Conservation (phyloP, 2,888 invertebrate species). For the Odontomyia ornata region DNA sequence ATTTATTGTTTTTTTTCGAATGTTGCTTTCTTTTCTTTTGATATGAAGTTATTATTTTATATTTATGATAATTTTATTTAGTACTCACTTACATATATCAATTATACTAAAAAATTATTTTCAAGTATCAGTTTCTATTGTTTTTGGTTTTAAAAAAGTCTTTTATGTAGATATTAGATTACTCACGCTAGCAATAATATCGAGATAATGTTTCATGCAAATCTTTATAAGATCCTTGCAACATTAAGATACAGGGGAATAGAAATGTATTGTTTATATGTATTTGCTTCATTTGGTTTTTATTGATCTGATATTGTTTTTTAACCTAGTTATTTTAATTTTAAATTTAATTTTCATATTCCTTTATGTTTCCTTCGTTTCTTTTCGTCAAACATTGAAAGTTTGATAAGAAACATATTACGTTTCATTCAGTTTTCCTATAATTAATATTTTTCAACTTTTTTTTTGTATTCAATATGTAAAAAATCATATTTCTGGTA, state of each 20-base stretch:
- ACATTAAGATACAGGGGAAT: background rate
- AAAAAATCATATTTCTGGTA: too few species aligned
- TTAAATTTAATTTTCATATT: background rate
- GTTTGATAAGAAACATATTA: too few species aligned
- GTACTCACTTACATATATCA: background rate
- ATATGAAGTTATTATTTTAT: constrained; percentile 14
- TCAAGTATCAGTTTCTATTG: background rate
- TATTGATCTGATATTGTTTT: background rate
- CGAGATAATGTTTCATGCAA: background rate
- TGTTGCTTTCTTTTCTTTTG: background rate
- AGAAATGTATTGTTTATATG: background rate
- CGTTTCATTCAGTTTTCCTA: too few species aligned
- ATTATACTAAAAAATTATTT: background rate
- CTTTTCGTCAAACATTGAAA: too few species aligned
- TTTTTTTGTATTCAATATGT: too few species aligned
- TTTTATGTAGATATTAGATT: background rate
- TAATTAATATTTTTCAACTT: too few species aligned
- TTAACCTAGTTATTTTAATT: background rate
- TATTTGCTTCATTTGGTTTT: background rate
- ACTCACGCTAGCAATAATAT: too few species aligned
- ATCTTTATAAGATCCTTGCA: background rate
- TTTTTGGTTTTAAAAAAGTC: constrained; percentile 3
- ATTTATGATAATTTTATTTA: constrained; percentile 7
- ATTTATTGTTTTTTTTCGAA: background rate
- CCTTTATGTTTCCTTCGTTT: too few species aligned